Conservation (phyloP, 2,888 invertebrate species). For the Ochropleura leucogaster region DNA sequence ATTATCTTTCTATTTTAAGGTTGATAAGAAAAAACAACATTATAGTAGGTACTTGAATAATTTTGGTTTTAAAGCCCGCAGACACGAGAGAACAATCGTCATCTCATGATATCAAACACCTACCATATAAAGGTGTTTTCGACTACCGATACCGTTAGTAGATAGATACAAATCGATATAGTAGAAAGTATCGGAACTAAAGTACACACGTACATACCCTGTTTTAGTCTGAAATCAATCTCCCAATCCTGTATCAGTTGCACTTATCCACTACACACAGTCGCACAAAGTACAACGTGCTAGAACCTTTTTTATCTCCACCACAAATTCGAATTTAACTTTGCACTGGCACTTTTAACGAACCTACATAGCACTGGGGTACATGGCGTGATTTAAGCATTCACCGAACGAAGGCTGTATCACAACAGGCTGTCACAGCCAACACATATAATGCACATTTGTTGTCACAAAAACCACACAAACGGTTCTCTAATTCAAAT, state of each 20-base stretch:
- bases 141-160: conserved; percentile 67
- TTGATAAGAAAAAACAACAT: conserved; percentile 1
- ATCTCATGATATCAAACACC: conserved; percentile 47
- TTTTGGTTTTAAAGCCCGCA: not conserved
- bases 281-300: conserved; percentile 78
- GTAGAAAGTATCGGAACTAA: conserved; percentile 64
- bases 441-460: conserved; percentile 71
- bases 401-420: conserved; percentile 84
- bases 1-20: not conserved
- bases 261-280: conserved; percentile 79
- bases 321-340: conserved; percentile 87
- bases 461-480: conserved; percentile 75
- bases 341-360: conserved; percentile 88
- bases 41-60: not conserved
- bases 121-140: conserved; percentile 56
- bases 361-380: conserved; percentile 84
- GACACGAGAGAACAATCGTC: conserved; percentile 16
- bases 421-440: conserved; percentile 70
- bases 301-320: conserved; percentile 76
- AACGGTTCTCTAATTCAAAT: conserved; percentile 76
- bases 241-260: conserved; percentile 81
- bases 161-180: conserved; percentile 62
- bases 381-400: conserved; percentile 87
- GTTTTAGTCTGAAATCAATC: conserved; percentile 78
- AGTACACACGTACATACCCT: conserved; percentile 80